Evolutionary conservation across 2,888 invertebrate genomes (phyloP).

Genomic region (Trisateles emortualis): DNA sequence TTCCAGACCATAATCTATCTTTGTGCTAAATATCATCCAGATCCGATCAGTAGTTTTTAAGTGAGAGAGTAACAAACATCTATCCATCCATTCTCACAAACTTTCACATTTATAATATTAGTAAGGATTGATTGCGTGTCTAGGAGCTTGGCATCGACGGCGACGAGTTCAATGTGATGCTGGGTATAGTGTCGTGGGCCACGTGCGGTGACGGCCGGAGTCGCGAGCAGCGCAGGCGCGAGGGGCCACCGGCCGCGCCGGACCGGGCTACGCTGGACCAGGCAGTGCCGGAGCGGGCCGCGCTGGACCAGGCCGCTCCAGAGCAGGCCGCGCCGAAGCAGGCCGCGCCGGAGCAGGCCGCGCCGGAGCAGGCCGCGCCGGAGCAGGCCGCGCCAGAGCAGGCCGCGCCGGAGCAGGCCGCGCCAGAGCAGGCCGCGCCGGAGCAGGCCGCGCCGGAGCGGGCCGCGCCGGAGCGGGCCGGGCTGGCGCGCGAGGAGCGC

Average conservation of each 20-base stretch:
- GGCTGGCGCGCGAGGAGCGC: slow-evolving; percentile 25
- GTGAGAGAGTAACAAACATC: too few relatives aligned
- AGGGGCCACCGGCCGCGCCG: neutral
- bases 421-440: neutral
- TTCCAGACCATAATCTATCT: too few relatives aligned
- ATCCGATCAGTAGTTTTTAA: too few relatives aligned
- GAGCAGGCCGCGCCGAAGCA: neutral
- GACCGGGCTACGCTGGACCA: neutral
- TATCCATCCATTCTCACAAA: too few relatives aligned
- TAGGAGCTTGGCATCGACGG: slow-evolving; percentile 86
- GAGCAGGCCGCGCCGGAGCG: neutral
- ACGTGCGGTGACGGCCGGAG: slow-evolving; percentile 92
- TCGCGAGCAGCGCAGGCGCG: slow-evolving; percentile 63
- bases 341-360: neutral
- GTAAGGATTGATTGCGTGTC: slow-evolving; percentile 15
- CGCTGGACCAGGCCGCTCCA: neutral
- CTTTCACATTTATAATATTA: too few relatives aligned
- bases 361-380: neutral
- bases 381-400: neutral
- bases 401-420: neutral
- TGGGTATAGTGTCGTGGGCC: slow-evolving; percentile 96
- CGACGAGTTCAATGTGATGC: slow-evolving; percentile 91
- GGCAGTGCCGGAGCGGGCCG: neutral
- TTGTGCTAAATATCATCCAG: too few relatives aligned
- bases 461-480: neutral